Conservation (phyloP, 2,888 invertebrate species). For the Sphaerophoria taeniata region DNA sequence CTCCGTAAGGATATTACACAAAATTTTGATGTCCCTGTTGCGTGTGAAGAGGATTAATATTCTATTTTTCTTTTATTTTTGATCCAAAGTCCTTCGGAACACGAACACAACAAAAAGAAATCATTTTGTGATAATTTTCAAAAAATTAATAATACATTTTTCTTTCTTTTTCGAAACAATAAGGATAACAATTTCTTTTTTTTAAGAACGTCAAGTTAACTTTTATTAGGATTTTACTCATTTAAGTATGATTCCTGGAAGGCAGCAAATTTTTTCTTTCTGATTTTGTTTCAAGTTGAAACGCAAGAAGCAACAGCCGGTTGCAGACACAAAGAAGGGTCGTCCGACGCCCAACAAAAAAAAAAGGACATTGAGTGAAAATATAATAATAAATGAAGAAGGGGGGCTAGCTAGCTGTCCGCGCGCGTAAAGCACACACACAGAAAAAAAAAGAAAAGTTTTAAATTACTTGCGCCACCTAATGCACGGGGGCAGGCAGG, state of each 20-base stretch:
- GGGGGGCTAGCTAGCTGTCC: slow-evolving; percentile 38
- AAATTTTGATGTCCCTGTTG: slow-evolving; percentile 36
- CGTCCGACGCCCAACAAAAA: background rate
- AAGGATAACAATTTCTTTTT: slow-evolving; percentile 58
- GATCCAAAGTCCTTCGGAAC: background rate
- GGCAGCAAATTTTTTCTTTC: slow-evolving; percentile 18
- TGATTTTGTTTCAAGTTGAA: background rate
- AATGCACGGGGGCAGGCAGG: slow-evolving; percentile 51
- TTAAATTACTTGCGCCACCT: slow-evolving; percentile 69
- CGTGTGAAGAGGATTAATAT: slow-evolving; percentile 15
- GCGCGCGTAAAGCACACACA: background rate
- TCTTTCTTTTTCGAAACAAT: background rate
- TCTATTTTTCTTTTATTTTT: slow-evolving; percentile 13
- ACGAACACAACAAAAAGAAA: slow-evolving; percentile 21
- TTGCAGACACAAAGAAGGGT: slow-evolving; percentile 18
- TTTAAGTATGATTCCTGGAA: slow-evolving; percentile 69
- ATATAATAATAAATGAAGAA: slow-evolving; percentile 23
- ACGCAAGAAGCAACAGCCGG: slow-evolving; percentile 26
- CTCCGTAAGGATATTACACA: slow-evolving; percentile 45
- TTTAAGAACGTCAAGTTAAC: slow-evolving; percentile 54
- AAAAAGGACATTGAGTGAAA: slow-evolving; percentile 24
- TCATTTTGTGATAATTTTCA: slow-evolving; percentile 72
- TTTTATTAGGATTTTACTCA: slow-evolving; percentile 74
- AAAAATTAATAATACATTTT: slow-evolving; percentile 71
- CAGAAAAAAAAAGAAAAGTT: slow-evolving; percentile 45